Base-by-base conservation (phyloP, 2,888 invertebrate genomes). In the Mesoligia furuncula region DNA sequence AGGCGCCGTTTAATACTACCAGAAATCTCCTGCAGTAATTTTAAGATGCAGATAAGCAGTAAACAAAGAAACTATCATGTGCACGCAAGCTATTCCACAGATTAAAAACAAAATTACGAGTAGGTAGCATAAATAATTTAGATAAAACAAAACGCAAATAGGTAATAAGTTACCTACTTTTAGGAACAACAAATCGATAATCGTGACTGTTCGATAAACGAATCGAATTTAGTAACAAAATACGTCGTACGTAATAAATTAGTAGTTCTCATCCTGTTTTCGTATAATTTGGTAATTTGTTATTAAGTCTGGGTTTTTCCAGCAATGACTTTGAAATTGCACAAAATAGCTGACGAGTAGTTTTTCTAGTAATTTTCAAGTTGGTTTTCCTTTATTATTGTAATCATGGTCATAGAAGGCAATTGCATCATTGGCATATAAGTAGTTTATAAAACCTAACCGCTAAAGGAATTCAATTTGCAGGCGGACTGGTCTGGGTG, bases 311-410 rank as follows among this genome's bases (percentile, higher is more conserved):
- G 17, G 61, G 65, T 36, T 80, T 85, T 61, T 61, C 64, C 7
- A n/a, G 13, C 8, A 54, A 48, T 69, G 27, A 74, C 24, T 36
- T 75, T 48, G 24, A 51, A 72, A 62, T 59, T 64, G 54, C 69
- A 54, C 27, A 62, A 45, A 59, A 66, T 39, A 13, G 9, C 45
- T 61, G 57, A 62, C 78, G 59, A 83, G 42, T 48, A 51, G 17
- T 48, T 61, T 71, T 79, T 70, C 70, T 27, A 72, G 59, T 54
- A 61, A 71, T 78, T 78, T 20, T 11, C 5, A 48, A 13, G n/a
- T 0, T 2, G 36, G 31, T 79, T 82, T 72, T 69, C 74, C 67
- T 80, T 59, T 24, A 84, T 78, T 70, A 54, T 31, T 45, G 36
- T 66, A 59, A 48, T 57, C 15, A 75, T 64, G 9, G 20, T 62